Evolutionary conservation across 1,140 invertebrate genomes (phyloP).

Genomic region (Heliconius himera): DNA sequence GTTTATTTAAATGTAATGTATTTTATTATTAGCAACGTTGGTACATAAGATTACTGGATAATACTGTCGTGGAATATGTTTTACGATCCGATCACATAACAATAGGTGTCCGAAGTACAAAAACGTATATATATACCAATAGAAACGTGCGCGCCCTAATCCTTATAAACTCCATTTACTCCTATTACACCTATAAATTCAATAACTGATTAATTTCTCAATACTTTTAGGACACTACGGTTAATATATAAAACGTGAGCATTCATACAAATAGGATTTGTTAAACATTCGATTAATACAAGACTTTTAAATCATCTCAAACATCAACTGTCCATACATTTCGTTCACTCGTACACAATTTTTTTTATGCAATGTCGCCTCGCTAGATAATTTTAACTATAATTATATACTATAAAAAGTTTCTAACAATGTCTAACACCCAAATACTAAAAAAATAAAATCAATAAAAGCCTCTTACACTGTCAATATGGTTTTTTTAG

Average conservation of each 20-base stretch:
- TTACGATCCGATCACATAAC: constrained; percentile 55
- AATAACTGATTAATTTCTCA: constrained; percentile 68
- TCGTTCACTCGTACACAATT: constrained; percentile 26
- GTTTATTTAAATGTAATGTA: constrained; percentile 73
- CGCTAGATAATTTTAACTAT: constrained; percentile 40
- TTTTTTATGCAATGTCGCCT: constrained; percentile 25
- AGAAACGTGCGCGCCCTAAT: constrained; percentile 76
- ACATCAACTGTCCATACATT: constrained; percentile 40
- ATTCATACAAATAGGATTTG: constrained; percentile 73
- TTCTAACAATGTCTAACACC: constrained; percentile 60
- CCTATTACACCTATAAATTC: constrained; percentile 79
- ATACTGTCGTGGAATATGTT: constrained; percentile 75
- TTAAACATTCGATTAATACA: constrained; percentile 53
- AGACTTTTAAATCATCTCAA: constrained; percentile 46
- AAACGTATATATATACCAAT: constrained; percentile 63
- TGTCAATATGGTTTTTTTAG: constrained; percentile 18
- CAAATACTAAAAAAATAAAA: constrained; percentile 33
- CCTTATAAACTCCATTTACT: constrained; percentile 68
- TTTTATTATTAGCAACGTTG: constrained; percentile 81
- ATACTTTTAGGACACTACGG: constrained; percentile 69
- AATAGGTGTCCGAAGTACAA: constrained; percentile 73
- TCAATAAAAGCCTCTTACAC: constrained; percentile 18
- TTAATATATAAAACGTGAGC: constrained; percentile 79
- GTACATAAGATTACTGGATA: constrained; percentile 80
- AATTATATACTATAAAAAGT: constrained; percentile 43